These are phyloP conservation scores for Catostylus mosaicus DNA, from an alignment of 30 jellyfish, hydroid and myxozoan species.

Conservation along the genomic window DNA sequence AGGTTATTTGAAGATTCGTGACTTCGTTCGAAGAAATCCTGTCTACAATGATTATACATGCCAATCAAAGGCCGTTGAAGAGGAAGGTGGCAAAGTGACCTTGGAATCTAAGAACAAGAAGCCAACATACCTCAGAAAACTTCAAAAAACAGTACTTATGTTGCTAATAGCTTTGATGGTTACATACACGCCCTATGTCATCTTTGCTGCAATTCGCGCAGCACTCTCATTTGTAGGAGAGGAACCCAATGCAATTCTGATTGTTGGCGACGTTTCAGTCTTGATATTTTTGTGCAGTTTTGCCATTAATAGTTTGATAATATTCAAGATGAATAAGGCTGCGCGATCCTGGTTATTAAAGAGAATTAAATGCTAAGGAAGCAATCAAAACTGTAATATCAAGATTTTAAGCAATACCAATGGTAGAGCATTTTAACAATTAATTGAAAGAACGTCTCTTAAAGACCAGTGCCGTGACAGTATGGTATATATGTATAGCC, in stretches of 20 bases:
- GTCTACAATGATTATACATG: not conserved
- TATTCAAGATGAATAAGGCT: too few species aligned
- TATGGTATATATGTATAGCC: too few species aligned
- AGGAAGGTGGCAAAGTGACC: not conserved
- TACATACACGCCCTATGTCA: not conserved
- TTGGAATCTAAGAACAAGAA: not conserved
- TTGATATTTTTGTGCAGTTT: not conserved
- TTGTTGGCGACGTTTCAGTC: not conserved
- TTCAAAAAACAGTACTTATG: constrained; percentile 1
- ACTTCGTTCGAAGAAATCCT: constrained; percentile 9
- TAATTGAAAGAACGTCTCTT: too few species aligned
- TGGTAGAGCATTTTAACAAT: too few species aligned
- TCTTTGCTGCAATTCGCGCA: not conserved
- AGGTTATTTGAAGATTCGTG: constrained; percentile 6
- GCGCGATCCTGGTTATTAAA: too few species aligned
- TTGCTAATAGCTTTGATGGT: not conserved
- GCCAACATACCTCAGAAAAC: not conserved
- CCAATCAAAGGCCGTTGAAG: not conserved
- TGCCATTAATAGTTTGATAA: too few species aligned
- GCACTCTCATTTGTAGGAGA: not conserved
- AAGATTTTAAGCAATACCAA: too few species aligned
- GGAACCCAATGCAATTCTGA: not conserved
- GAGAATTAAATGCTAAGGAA: too few species aligned
- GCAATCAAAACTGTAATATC: too few species aligned
- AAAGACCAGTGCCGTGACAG: too few species aligned